These are phyloP conservation scores for Meteorus cinctellus DNA, from an alignment of 2,888 invertebrate species.

Conservation along the genomic window DNA sequence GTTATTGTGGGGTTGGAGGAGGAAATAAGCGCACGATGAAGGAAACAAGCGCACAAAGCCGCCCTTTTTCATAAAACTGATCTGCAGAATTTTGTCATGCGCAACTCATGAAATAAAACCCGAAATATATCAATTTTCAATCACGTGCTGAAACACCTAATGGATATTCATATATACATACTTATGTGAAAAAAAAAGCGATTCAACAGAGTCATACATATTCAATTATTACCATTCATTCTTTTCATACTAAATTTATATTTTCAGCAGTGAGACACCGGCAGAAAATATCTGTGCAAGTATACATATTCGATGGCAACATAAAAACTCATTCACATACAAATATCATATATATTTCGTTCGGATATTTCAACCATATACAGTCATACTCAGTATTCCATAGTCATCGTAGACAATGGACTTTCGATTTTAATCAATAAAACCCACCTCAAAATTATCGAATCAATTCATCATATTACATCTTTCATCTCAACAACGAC, in stretches of 20 bases:
- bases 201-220: constrained; percentile 48
- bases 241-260: constrained; percentile 52
- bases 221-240: constrained; percentile 64
- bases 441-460: constrained; percentile 1
- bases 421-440: constrained; percentile 44
- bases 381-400: constrained; percentile 45
- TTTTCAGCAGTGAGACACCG: constrained; percentile 53
- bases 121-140: background rate
- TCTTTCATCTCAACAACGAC: background rate
- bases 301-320: background rate
- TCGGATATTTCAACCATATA: background rate
- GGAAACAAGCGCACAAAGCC: too few species aligned
- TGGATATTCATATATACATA: background rate
- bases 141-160: background rate
- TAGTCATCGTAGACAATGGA: constrained; percentile 69
- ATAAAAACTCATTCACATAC: background rate
- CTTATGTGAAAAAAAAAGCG: too few species aligned
- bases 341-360: background rate
- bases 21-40: too few species aligned
- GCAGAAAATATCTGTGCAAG: background rate
- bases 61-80: background rate
- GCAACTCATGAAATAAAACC: too few species aligned
- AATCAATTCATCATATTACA: background rate
- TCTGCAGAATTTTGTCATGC: too few species aligned
- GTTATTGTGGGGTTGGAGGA: too few species aligned